Evolutionary conservation across 2,113 vertebrate genomes (phyloP).

Genomic region (Ellobius talpinus): DNA sequence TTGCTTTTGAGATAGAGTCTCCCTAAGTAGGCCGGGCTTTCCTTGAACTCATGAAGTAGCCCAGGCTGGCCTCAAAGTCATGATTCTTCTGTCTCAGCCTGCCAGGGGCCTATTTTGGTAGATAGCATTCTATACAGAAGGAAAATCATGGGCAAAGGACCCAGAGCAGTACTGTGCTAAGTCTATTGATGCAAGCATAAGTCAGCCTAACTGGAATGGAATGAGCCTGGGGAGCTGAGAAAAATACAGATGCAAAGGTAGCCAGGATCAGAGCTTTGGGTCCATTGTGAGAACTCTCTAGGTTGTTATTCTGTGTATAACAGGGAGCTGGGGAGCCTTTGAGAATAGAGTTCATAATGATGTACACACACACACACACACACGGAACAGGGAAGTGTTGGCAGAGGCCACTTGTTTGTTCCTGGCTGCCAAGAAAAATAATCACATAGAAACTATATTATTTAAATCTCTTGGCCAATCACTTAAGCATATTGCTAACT

Average conservation of each 20-base stretch:
- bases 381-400: no score
- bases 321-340: not conserved
- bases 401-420: no score
- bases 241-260: not conserved
- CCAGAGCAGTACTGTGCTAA: not conserved
- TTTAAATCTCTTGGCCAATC: no score
- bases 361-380: no score
- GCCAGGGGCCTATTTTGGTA: not conserved
- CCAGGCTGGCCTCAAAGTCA: not conserved
- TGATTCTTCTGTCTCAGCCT: not conserved
- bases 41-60: not conserved
- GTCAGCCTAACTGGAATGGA: not conserved
- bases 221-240: not conserved
- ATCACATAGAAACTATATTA: no score
- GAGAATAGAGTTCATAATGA: no score
- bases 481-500: no score
- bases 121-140: not conserved
- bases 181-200: not conserved
- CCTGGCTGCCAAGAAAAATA: no score
- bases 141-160: not conserved
- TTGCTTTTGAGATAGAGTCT: not conserved
- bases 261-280: not conserved
- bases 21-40: not conserved
- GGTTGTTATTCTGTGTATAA: not conserved
- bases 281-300: not conserved